Percentiles rank a stretch among this genome's conserved stretches.
Conservation (phyloP, 1,140 invertebrate genomes). For the Polypedilum vanderplanki region DNA sequence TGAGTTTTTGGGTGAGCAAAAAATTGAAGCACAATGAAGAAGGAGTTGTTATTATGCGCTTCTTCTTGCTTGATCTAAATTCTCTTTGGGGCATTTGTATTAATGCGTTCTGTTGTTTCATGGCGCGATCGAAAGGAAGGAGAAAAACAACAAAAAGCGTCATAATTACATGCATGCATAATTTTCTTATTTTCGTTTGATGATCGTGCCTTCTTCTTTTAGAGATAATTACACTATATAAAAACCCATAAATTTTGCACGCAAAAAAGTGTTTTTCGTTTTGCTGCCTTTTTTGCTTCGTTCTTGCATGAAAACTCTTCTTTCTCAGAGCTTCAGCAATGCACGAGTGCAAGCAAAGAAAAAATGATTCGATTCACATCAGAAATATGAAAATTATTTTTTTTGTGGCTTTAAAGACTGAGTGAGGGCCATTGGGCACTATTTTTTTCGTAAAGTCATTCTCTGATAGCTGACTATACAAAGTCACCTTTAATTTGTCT, state of each 20-base stretch:
- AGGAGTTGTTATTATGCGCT: background rate
- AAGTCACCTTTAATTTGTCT: conserved; percentile 20
- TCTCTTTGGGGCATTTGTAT: background rate
- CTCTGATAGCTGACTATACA: background rate
- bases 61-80: background rate
- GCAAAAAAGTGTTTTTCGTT: background rate
- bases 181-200: conserved; percentile 22
- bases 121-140: background rate
- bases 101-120: background rate
- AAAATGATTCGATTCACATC: conserved; percentile 6
- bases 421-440: background rate
- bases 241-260: conserved; percentile 25
- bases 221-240: conserved; percentile 23
- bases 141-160: conserved; percentile 28
- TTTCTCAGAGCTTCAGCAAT: background rate
- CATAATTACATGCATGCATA: conserved; percentile 25
- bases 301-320: background rate
- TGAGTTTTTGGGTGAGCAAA: too few relatives aligned
- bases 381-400: background rate
- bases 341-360: conserved; percentile 4
- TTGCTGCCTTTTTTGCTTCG: background rate
- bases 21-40: background rate
- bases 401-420: background rate
- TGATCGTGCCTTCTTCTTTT: conserved; percentile 21
- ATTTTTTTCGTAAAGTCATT: background rate